Percentiles rank a stretch among this genome's conserved stretches.
phyloP scores from a whole-genome alignment of 2,113 vertebrate genomes.

The Genyomyrus donnyi region DNA sequence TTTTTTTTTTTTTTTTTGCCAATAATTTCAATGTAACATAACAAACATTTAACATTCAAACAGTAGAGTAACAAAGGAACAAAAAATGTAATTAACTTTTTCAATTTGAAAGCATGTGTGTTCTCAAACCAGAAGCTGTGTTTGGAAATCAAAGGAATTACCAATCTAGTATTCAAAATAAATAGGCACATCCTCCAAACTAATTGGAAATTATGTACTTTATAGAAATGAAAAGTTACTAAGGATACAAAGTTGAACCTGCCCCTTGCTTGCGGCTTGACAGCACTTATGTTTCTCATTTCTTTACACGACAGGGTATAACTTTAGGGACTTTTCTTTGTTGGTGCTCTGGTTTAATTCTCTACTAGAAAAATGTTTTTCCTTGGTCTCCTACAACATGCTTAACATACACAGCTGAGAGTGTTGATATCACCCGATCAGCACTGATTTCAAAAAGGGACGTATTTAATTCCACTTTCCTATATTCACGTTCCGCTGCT shows the following conservation, averaged over 20 bases:
- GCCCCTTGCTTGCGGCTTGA: conserved; percentile 23
- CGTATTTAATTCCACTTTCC: neutral
- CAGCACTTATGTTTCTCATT: conserved; percentile 48
- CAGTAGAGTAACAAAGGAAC: conserved; percentile 69
- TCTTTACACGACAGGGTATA: neutral
- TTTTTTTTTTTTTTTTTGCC: conserved; percentile 16
- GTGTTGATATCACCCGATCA: neutral
- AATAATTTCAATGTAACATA: conserved; percentile 63
- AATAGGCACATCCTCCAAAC: conserved; percentile 66
- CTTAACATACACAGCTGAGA: neutral
- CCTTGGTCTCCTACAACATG: too few relatives aligned
- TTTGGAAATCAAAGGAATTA: conserved; percentile 67
- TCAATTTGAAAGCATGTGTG: conserved; percentile 57
- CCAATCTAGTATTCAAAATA: conserved; percentile 62
- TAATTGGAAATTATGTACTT: conserved; percentile 63
- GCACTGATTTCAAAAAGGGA: neutral
- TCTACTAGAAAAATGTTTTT: neutral
- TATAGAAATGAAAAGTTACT: conserved; percentile 60
- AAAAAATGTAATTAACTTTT: conserved; percentile 74
- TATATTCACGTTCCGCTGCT: neutral
- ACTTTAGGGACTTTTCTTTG: neutral
- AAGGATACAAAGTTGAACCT: conserved; percentile 58
- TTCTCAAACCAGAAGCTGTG: conserved; percentile 60
- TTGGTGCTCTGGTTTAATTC: neutral
- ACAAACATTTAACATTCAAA: conserved; percentile 71